These are phyloP conservation scores for Pyxicephalus adspersus DNA, from an alignment of 2,113 vertebrate genomes.

Conservation along the genomic window DNA sequence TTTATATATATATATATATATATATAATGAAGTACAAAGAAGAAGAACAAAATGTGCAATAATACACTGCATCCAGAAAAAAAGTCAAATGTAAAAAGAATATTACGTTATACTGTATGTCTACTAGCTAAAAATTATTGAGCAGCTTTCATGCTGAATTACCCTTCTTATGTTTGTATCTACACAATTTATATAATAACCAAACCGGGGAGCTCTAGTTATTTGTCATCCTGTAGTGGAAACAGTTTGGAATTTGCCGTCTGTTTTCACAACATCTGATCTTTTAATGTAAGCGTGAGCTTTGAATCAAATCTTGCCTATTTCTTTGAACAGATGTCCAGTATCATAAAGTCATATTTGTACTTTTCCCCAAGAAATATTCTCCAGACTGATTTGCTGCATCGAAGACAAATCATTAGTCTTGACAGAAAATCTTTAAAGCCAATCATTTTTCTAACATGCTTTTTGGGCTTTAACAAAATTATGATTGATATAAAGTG, in stretches of 20 bases:
- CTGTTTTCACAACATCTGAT: background rate
- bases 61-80: too few species aligned
- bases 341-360: constrained; percentile 33
- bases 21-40: too few species aligned
- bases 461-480: constrained; percentile 31
- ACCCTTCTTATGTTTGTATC: background rate
- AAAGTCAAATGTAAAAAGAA: too few species aligned
- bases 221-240: background rate
- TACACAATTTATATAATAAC: background rate
- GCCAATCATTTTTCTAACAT: constrained; percentile 37
- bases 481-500: constrained; percentile 11
- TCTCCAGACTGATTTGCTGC: constrained; percentile 9
- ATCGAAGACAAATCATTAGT: constrained; percentile 43
- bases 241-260: background rate
- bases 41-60: too few species aligned
- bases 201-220: background rate
- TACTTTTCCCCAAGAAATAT: constrained; percentile 33
- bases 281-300: background rate
- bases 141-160: background rate
- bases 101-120: too few species aligned
- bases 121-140: too few species aligned
- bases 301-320: constrained; percentile 9
- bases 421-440: constrained; percentile 39
- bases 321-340: constrained; percentile 46
- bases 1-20: too few species aligned